A percentile compares a stretch with the other conserved stretches of the same genome.
Evolutionary conservation across 2,888 invertebrate species (phyloP).

Genomic region (Rhimphoctona megacephalus): DNA sequence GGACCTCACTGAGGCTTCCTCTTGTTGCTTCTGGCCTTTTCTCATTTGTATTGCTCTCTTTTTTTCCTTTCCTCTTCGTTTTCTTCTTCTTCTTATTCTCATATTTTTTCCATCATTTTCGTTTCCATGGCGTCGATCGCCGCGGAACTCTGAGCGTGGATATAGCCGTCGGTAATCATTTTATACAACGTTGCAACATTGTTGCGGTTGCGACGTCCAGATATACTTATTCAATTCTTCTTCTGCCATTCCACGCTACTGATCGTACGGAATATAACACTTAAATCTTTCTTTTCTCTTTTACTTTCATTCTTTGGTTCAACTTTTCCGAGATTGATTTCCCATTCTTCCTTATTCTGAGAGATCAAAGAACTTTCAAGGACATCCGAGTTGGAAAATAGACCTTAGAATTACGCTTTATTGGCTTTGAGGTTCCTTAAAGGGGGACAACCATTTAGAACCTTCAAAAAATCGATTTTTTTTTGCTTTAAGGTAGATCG

Average conservation of each 20-base stretch:
- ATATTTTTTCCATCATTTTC: slow-evolving; percentile 18
- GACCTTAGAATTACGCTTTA: background rate
- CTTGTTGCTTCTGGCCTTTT: slow-evolving; percentile 36
- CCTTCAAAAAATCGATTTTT: too few relatives aligned
- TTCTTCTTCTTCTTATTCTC: slow-evolving; percentile 11
- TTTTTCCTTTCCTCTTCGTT: slow-evolving; percentile 12
- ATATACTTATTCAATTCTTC: slow-evolving; percentile 59
- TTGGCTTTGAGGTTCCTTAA: background rate
- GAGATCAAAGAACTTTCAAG: background rate
- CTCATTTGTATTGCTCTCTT: slow-evolving; percentile 51
- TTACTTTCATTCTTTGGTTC: background rate
- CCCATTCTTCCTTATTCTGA: background rate
- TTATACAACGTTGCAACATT: slow-evolving; percentile 44
- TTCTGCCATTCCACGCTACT: slow-evolving; percentile 37
- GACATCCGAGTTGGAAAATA: background rate
- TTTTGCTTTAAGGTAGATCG: too few relatives aligned
- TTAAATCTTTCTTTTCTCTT: slow-evolving; percentile 12
- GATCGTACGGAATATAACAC: slow-evolving; percentile 48
- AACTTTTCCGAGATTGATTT: slow-evolving; percentile 11
- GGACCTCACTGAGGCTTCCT: slow-evolving; percentile 49
- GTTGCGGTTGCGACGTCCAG: slow-evolving; percentile 39
- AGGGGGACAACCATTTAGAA: too few relatives aligned
- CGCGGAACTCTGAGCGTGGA: background rate
- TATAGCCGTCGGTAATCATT: slow-evolving; percentile 52
- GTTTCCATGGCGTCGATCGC: slow-evolving; percentile 46